Base-by-base conservation (phyloP, 1,140 invertebrate species). In the Euura saliciscinereae region DNA sequence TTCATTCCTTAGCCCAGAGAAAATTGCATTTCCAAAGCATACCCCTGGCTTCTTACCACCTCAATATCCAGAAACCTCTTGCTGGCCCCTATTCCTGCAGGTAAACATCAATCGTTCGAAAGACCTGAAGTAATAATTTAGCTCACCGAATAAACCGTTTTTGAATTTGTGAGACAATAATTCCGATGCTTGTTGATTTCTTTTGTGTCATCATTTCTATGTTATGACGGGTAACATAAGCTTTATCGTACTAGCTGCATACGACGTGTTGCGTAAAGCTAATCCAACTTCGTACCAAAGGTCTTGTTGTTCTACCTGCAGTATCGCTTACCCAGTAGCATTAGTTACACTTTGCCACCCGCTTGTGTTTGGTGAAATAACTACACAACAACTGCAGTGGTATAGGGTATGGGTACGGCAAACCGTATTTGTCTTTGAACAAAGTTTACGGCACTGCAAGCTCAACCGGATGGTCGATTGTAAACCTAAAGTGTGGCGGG, bases 271-370 rank as follows among this genome's bases (percentile, higher is more conserved):
- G 51, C 3, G 5, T 59, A 59, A 59, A 59, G 51, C 6, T 59
- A 59, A 59, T 59, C 51, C 51, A 59, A 59, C 51, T 59, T 59
- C 13, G 51, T 6, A 59, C 51, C 8, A 59, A 59, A 59, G 51
- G 8, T 59, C 51, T 59, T n/a, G 51, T 59, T 59, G 51, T 59
- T 59, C 51, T 59, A 59, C 51, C 51, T 28, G 28, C 28, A 59
- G 5, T 59, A 59, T 59, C 51, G 51, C 13, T 59, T 59, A 59
- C 51, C 6, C 28, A 28, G 28, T 28, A 28, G 51, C 13, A n/a
- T 59, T 59, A n/a, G 51, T 59, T 59, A 59, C 51, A 59, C 51
- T n/a, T 59, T n/a, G 51, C 51, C 51, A n/a, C 51, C 51, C 3
- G 28, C 13, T 59, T n/a, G 51, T 3, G 51, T 59, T 28, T 28